A percentile compares a stretch with the other conserved stretches of the same genome.
phyloP scores from a whole-genome alignment of 2,797 vertebrate species.

The Eurystomus glaucurus region DNA sequence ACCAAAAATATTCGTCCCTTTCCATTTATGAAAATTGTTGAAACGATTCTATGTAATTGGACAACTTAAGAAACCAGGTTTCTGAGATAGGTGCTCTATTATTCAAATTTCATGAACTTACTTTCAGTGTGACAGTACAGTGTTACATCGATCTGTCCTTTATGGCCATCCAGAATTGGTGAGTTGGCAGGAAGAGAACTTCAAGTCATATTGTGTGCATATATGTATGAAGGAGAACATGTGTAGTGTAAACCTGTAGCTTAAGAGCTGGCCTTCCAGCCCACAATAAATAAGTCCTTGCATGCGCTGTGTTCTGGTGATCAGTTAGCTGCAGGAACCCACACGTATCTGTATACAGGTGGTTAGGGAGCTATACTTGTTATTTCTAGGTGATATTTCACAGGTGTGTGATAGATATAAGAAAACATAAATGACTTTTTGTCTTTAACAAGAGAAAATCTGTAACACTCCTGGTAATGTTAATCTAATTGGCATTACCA shows the following conservation, averaged over 20 bases:
- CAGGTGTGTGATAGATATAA: not conserved
- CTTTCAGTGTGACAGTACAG: not conserved
- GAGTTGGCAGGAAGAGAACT: not conserved
- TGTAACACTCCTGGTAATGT: not conserved
- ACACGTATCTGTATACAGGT: not conserved
- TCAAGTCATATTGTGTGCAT: not conserved
- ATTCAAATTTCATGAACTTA: not conserved
- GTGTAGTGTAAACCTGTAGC: not conserved
- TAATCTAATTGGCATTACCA: not conserved
- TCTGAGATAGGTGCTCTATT: not conserved
- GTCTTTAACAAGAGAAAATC: not conserved
- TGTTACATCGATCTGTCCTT: not conserved
- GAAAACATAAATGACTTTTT: not conserved
- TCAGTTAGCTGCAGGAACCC: not conserved
- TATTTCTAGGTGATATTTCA: constrained; percentile 33
- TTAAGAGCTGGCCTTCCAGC: not conserved
- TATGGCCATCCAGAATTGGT: not conserved
- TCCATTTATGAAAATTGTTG: not conserved
- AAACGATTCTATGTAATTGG: not conserved
- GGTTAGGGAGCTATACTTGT: constrained; percentile 1
- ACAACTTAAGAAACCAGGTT: not conserved
- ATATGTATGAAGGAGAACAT: not conserved
- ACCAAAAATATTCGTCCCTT: not conserved
- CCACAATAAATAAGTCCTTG: not conserved
- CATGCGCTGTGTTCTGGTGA: not conserved